Evolutionary conservation across 1,140 invertebrate species (phyloP).

Genomic region (Pemphigus obesinymphae): DNA sequence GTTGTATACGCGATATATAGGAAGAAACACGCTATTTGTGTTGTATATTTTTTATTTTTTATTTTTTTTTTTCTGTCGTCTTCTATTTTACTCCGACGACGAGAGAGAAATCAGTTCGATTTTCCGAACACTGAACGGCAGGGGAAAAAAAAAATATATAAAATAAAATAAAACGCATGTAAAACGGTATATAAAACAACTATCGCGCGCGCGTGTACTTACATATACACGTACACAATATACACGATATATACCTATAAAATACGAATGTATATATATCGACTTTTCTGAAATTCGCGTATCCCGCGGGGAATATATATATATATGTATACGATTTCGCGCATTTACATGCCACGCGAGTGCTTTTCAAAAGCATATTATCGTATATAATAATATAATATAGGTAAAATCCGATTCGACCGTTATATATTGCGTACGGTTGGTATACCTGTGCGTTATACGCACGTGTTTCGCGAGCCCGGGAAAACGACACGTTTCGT

Average conservation of each 20-base stretch:
- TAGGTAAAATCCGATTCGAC: neutral
- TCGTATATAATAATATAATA: neutral
- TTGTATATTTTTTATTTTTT: neutral
- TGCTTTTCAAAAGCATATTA: neutral
- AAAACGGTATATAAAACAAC: neutral
- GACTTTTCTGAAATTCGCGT: neutral
- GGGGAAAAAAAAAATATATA: neutral
- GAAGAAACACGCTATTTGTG: neutral
- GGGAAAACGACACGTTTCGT: too few species aligned
- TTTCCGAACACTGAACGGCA: neutral
- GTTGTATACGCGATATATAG: neutral
- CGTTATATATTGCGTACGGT: neutral
- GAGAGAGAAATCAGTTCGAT: slow-evolving; percentile 21
- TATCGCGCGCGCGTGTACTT: neutral
- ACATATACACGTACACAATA: neutral
- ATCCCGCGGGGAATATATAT: neutral
- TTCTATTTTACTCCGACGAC: neutral
- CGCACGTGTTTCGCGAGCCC: too few species aligned
- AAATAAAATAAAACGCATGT: neutral
- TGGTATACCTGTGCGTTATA: neutral
- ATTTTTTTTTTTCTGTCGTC: neutral
- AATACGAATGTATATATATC: neutral
- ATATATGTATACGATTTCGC: neutral
- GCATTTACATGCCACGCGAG: neutral
- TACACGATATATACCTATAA: too few species aligned